Conservation (phyloP, 1,140 invertebrate species). For the Leptinotarsa undecemlineata region DNA sequence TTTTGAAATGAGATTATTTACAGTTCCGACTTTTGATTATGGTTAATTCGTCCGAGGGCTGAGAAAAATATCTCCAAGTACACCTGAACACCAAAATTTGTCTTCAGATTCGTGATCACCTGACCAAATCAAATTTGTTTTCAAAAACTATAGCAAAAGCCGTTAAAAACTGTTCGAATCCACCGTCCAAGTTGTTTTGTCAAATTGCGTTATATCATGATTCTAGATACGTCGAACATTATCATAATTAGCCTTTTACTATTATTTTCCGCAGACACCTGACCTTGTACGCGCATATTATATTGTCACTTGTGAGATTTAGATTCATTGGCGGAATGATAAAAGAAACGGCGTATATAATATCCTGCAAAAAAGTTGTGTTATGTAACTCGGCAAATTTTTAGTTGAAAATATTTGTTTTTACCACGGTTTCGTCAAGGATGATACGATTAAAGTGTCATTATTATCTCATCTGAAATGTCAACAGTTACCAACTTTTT, state of each 20-base stretch:
- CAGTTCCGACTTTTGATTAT: too few relatives aligned
- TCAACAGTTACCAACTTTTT: neutral
- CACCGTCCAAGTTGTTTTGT: too few relatives aligned
- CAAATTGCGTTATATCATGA: too few relatives aligned
- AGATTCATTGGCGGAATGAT: slow-evolving; percentile 6
- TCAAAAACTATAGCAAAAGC: too few relatives aligned
- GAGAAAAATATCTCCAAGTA: too few relatives aligned
- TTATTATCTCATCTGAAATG: slow-evolving; percentile 1
- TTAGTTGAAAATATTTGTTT: neutral
- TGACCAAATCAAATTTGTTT: too few relatives aligned
- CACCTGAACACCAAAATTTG: too few relatives aligned
- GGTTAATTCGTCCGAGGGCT: too few relatives aligned
- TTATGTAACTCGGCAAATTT: neutral
- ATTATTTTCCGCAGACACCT: slow-evolving; percentile 7
- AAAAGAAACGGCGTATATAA: slow-evolving; percentile 12
- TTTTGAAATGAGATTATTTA: too few relatives aligned
- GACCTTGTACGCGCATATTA: slow-evolving; percentile 17
- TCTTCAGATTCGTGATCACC: too few relatives aligned
- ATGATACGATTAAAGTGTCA: neutral
- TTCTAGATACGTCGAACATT: slow-evolving; percentile 2
- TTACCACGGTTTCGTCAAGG: neutral
- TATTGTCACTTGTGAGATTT: slow-evolving; percentile 11
- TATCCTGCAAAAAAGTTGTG: slow-evolving; percentile 2
- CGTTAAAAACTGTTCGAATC: too few relatives aligned
- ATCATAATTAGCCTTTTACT: neutral